A percentile compares a stretch with the other conserved stretches of the same genome.
phyloP scores from a whole-genome alignment of 2,113 vertebrate genomes.

The Calyptomena viridis region DNA sequence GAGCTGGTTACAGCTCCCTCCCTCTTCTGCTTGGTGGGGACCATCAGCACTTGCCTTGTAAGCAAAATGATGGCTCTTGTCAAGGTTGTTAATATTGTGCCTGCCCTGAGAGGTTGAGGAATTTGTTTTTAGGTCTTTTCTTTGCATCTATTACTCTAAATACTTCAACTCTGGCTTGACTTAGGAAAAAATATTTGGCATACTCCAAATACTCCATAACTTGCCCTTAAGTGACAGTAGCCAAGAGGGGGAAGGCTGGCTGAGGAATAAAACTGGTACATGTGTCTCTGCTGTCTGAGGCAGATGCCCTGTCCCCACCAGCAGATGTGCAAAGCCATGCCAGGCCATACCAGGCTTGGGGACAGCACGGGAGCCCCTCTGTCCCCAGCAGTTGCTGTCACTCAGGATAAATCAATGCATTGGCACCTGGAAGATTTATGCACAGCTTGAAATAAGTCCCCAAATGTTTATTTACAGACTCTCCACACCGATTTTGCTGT shows the following conservation, averaged over 20 bases:
- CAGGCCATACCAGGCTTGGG: rapidly evolving
- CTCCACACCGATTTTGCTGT: rapidly evolving
- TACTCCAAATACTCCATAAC: neutral
- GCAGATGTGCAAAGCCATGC: neutral
- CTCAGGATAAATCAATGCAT: rapidly evolving
- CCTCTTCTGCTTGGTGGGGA: neutral
- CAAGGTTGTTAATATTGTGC: neutral
- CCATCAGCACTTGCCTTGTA: neutral
- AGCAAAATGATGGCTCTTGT: neutral
- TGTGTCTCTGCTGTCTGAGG: too few relatives aligned
- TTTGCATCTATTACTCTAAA: neutral
- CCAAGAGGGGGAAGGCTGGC: neutral
- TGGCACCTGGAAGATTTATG: neutral
- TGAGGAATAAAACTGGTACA: rapidly evolving
- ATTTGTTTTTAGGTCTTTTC: neutral
- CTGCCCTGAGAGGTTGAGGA: neutral
- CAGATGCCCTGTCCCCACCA: neutral
- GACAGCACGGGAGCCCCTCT: rapidly evolving
- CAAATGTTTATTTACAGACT: neutral
- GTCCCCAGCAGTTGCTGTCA: rapidly evolving
- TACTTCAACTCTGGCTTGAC: neutral
- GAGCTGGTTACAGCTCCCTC: neutral
- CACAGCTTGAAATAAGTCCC: neutral
- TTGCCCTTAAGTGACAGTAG: too few relatives aligned
- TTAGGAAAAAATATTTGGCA: neutral